These are phyloP conservation scores for Brachionichthys hirsutus DNA, from an alignment of 2,113 vertebrate genomes.

Conservation along the genomic window DNA sequence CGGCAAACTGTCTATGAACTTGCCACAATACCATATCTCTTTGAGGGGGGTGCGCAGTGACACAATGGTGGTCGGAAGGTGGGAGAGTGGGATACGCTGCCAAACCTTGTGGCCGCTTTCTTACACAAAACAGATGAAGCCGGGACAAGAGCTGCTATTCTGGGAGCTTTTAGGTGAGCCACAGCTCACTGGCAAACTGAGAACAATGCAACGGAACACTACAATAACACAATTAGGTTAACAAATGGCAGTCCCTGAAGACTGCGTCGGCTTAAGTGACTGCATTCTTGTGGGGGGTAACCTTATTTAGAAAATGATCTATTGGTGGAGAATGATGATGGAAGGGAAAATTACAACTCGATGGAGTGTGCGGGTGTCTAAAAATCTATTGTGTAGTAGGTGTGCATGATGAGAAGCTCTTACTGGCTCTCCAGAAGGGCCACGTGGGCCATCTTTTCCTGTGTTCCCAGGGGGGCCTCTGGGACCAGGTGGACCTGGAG, in stretches of 20 bases:
- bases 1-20: conserved; percentile 61
- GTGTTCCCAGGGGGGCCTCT: conserved; percentile 92
- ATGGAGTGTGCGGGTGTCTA: not conserved
- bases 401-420: conserved; percentile 56
- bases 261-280: conserved; percentile 32
- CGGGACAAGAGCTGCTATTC: conserved; percentile 60
- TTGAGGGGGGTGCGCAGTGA: conserved; percentile 53
- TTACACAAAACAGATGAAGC: conserved; percentile 77
- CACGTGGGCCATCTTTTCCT: conserved; percentile 90
- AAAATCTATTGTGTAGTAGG: not conserved
- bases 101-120: conserved; percentile 61
- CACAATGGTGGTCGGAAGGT: conserved; percentile 45
- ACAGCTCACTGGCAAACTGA: conserved; percentile 47
- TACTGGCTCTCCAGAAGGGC: conserved; percentile 84
- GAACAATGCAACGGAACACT: conserved; percentile 33
- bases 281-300: conserved; percentile 33
- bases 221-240: conserved; percentile 12
- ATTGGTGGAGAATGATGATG: not conserved
- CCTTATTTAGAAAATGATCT: conserved; percentile 5
- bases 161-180: conserved; percentile 63
- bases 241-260: conserved; percentile 17
- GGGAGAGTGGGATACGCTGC: conserved; percentile 32
- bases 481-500: conserved; percentile 86
- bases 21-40: conserved; percentile 64
- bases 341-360: conserved; percentile 1